Base-by-base conservation (phyloP, 92 coral and sea anemone species). In the Zoanthus solanderi region DNA sequence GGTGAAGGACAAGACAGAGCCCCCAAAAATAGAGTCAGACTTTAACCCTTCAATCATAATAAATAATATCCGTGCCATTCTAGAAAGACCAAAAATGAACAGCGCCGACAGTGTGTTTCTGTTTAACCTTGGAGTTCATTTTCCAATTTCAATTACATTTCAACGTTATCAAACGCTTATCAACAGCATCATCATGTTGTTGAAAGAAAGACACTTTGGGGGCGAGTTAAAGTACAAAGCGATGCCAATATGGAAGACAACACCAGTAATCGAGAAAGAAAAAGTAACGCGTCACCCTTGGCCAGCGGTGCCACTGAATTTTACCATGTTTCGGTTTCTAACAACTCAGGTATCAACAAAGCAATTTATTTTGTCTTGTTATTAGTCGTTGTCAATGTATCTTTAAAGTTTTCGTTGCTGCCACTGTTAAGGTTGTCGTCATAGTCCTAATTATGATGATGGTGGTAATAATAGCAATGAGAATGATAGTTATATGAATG, bases 321-420 rank as follows among this genome's bases (percentile, higher is more conserved):
- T 58, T 46, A 88, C 94, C 13, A 78, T 81, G 89, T 82, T 91
- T 68, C 89, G 98, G 79, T 94, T 94, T 53, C 80, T 87, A 42
- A 94, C 98, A 30, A 79, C 92, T 58, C 98, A 94, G 98, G 98
- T 94, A 83, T 47, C 23, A 23, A 23, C 23, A 23, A 37, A 37
- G 4, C 42, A 37, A 37, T 37, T 37, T 37, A 37, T 37, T 37
- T 37, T 37, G 42, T 37, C 42, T 37, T 37, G 42, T 37, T 37
- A 37, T 2, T 4, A 37, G 42, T 37, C 42, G 4, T 37, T 2
- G 42, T 37, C 42, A 4, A 37, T 37, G 42, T 37, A 0, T 2
- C 42, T 37, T 37, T 37, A 37, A 2, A 2, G 42, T 37, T 37
- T 2, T 37, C 4, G 42, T 37, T 37, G 4, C 42, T 37, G 42